These are phyloP conservation scores for Agrochola lychnidis DNA, from an alignment of 2,888 invertebrate species.

Conservation along the genomic window DNA sequence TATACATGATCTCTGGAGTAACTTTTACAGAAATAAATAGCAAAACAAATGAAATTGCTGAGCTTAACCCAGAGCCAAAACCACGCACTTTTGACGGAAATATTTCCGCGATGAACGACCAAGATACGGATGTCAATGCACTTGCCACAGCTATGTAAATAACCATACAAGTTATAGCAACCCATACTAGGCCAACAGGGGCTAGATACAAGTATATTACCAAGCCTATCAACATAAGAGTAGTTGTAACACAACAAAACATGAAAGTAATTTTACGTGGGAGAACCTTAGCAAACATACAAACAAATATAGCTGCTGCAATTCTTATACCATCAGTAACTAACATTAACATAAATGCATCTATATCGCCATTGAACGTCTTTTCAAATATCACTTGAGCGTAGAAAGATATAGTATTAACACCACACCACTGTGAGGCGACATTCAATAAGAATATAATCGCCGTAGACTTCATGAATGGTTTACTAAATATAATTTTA, in stretches of 20 bases:
- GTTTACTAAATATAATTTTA: conserved; percentile 68
- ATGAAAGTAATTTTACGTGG: conserved; percentile 72
- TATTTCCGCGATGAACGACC: conserved; percentile 78
- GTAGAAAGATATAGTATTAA: conserved; percentile 77
- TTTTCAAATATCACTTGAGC: conserved; percentile 72
- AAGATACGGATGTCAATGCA: conserved; percentile 70
- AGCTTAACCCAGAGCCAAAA: conserved; percentile 75
- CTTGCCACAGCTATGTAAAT: conserved; percentile 72
- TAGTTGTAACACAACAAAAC: conserved; percentile 64
- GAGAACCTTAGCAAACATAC: conserved; percentile 66
- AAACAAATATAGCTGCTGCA: conserved; percentile 56
- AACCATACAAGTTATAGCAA: conserved; percentile 71
- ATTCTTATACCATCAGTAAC: conserved; percentile 73
- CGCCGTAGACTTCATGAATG: conserved; percentile 69
- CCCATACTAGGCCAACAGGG: conserved; percentile 67
- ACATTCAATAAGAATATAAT: conserved; percentile 68
- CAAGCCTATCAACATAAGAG: conserved; percentile 66
- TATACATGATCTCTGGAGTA: conserved; percentile 71
- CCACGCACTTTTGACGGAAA: conserved; percentile 77
- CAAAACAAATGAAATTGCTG: conserved; percentile 71
- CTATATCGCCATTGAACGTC: conserved; percentile 72
- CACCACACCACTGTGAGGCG: conserved; percentile 74
- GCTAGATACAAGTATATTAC: conserved; percentile 68
- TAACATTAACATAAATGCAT: conserved; percentile 75
- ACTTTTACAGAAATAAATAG: conserved; percentile 76